Evolutionary conservation across 1,140 invertebrate genomes (phyloP).

Genomic region (Drosophila asahinai): DNA sequence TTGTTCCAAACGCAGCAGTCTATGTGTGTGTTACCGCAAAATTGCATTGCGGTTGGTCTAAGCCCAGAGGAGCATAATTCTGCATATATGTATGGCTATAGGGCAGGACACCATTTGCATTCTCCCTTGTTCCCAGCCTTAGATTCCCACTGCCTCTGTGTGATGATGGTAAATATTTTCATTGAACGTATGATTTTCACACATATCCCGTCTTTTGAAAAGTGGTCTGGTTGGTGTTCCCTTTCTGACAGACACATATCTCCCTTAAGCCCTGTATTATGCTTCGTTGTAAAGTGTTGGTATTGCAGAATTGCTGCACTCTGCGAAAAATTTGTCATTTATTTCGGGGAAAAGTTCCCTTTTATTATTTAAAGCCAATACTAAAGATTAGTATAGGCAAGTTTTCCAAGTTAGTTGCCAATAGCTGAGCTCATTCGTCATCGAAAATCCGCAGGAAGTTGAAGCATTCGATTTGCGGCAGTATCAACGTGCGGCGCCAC

Average conservation of each 20-base stretch:
- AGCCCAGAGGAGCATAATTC: constrained; percentile 23
- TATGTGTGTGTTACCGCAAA: constrained; percentile 16
- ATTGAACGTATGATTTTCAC: constrained; percentile 22
- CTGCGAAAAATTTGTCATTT: background rate
- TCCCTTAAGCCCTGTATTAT: constrained; percentile 1
- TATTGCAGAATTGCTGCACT: constrained; percentile 2
- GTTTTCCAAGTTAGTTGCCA: background rate
- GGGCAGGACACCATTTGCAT: constrained; percentile 19
- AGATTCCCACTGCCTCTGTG: background rate
- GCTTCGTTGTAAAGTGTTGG: background rate
- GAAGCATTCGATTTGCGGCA: constrained; percentile 7
- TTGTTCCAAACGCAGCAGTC: constrained; percentile 1
- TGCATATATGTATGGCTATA: constrained; percentile 5
- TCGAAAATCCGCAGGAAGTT: constrained; percentile 1
- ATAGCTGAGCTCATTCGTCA: constrained; percentile 8
- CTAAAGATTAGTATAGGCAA: background rate
- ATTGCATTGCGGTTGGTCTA: constrained; percentile 19
- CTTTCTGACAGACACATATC: constrained; percentile 5
- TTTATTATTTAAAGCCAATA: background rate
- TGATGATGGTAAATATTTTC: constrained; percentile 17
- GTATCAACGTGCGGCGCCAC: constrained; percentile 47
- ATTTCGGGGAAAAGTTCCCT: too few species aligned
- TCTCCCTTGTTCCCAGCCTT: constrained; percentile 4
- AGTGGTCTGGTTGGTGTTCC: constrained; percentile 4
- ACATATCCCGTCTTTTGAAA: constrained; percentile 17